Conservation (phyloP, 2,797 vertebrate genomes). For the Antennarius maculatus region DNA sequence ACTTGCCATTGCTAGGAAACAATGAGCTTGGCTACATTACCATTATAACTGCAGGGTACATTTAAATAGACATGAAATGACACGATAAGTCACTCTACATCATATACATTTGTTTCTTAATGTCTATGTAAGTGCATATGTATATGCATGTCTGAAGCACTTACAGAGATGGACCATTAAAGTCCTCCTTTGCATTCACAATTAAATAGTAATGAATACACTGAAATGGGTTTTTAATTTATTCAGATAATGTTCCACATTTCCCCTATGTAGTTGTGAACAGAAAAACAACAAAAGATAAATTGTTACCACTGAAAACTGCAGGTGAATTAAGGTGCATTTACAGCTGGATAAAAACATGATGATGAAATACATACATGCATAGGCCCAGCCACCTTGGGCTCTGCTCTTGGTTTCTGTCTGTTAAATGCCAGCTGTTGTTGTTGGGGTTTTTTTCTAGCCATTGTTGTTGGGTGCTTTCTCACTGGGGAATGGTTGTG, state of each 20-base stretch:
- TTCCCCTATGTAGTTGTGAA: conserved; percentile 53
- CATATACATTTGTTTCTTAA: not conserved
- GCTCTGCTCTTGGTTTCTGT: no score
- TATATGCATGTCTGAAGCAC: conserved; percentile 2
- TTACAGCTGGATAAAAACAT: not conserved
- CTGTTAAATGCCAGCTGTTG: no score
- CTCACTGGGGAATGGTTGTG: no score
- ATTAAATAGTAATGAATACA: conserved; percentile 49
- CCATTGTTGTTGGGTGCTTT: no score
- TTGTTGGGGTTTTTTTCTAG: no score
- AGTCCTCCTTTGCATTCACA: conserved; percentile 30
- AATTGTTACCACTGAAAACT: conserved; percentile 8
- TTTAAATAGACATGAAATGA: conserved; percentile 4
- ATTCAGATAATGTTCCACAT: conserved; percentile 62
- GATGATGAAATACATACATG: no score
- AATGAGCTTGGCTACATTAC: conserved; percentile 23
- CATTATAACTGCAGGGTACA: conserved; percentile 4
- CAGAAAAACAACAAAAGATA: conserved; percentile 5
- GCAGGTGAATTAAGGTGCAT: not conserved
- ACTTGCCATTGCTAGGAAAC: conserved; percentile 35
- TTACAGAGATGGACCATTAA: conserved; percentile 25
- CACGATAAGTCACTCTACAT: not conserved
- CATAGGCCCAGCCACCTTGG: no score
- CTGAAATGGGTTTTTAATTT: conserved; percentile 56
- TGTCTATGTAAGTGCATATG: conserved; percentile 1